A percentile compares a stretch with the other conserved stretches of the same genome.
phyloP scores from a whole-genome alignment of 2,797 vertebrate genomes.

The Emys orbicularis region DNA sequence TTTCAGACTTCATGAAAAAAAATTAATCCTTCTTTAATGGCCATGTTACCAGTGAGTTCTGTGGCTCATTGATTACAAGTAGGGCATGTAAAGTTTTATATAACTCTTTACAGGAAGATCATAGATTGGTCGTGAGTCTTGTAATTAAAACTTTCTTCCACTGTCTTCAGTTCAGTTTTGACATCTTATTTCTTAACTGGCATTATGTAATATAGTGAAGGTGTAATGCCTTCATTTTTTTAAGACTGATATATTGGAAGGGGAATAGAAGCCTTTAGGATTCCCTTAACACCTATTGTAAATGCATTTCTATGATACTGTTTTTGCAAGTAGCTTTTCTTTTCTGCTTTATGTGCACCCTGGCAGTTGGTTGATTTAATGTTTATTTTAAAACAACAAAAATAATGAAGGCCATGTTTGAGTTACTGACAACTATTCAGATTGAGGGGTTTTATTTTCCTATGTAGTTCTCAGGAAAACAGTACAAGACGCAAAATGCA shows the following conservation, averaged over 20 bases:
- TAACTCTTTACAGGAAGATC: not conserved
- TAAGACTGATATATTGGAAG: rapidly evolving
- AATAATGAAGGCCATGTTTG: not conserved
- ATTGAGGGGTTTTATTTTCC: not conserved
- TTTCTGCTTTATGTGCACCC: not conserved
- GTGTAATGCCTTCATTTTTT: not conserved
- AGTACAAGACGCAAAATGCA: not conserved
- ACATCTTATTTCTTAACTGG: rapidly evolving
- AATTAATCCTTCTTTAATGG: slow-evolving; percentile 74
- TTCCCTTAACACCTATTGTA: rapidly evolving
- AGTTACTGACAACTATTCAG: not conserved
- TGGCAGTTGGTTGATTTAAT: not conserved
- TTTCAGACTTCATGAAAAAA: slow-evolving; percentile 75
- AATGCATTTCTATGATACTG: rapidly evolving
- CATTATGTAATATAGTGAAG: not conserved
- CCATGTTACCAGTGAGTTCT: slow-evolving; percentile 61
- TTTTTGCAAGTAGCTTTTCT: not conserved
- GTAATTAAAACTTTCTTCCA: not conserved
- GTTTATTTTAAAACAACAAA: not conserved
- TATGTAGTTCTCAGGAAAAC: not conserved
- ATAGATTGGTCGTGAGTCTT: slow-evolving; percentile 13
- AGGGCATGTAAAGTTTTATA: slow-evolving; percentile 53
- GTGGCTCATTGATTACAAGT: slow-evolving; percentile 62
- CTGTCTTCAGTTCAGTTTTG: not conserved
- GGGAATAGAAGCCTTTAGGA: rapidly evolving